These are phyloP conservation scores for Pterostichus madidus DNA, from an alignment of 2,888 invertebrate genomes.

Conservation along the genomic window DNA sequence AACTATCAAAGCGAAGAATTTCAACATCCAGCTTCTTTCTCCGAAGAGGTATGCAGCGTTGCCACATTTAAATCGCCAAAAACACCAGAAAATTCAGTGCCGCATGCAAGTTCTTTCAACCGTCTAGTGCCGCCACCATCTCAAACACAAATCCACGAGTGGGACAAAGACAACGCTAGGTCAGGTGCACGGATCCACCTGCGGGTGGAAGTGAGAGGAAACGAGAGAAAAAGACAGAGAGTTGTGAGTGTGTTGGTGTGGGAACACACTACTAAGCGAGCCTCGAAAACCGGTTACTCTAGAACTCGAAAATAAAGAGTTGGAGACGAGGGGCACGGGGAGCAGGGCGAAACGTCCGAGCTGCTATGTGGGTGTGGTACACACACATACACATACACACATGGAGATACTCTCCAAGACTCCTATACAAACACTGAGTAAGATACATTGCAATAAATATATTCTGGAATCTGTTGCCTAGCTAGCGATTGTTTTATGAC, in stretches of 20 bases:
- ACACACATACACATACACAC: conserved; percentile 24
- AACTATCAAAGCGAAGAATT: conserved; percentile 33
- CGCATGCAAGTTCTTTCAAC: conserved; percentile 52
- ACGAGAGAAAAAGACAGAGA: conserved; percentile 25
- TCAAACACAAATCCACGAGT: conserved; percentile 17
- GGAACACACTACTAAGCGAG: conserved; percentile 43
- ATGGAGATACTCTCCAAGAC: not conserved
- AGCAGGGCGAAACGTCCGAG: not conserved
- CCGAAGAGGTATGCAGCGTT: conserved; percentile 37
- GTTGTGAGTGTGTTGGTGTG: conserved; percentile 44
- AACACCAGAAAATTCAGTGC: conserved; percentile 51
- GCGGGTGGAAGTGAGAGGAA: conserved; percentile 44
- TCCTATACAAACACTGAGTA: conserved; percentile 40
- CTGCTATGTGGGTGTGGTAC: conserved; percentile 36
- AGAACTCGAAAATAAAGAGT: conserved; percentile 57
- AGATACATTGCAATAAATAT: conserved; percentile 51
- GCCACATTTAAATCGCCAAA: conserved; percentile 63
- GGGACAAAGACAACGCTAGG: conserved; percentile 27
- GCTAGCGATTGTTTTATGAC: conserved; percentile 44
- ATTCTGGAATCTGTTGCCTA: conserved; percentile 36
- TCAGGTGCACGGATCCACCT: conserved; percentile 61
- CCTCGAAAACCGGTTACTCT: conserved; percentile 45
- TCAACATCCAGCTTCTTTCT: conserved; percentile 20
- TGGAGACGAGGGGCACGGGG: not conserved
- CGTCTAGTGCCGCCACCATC: conserved; percentile 50